These are phyloP conservation scores for Clostera curtula DNA, from an alignment of 2,888 invertebrate genomes.

Conservation along the genomic window DNA sequence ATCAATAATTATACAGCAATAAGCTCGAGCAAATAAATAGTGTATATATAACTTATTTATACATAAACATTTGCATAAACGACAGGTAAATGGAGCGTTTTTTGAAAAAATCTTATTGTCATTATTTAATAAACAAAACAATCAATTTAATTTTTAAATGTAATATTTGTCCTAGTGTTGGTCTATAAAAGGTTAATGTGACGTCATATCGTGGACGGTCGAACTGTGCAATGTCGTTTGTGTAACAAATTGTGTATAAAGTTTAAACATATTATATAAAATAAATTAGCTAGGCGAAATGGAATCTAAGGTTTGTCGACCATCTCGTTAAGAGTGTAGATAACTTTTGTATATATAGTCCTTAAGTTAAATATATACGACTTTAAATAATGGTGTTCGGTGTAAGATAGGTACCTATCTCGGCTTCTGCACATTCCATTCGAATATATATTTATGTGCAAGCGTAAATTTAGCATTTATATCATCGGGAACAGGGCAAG, in stretches of 20 bases:
- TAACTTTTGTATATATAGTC: slow-evolving; percentile 65
- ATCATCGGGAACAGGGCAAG: slow-evolving; percentile 32
- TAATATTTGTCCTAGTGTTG: slow-evolving; percentile 25
- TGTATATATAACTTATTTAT: too few species aligned
- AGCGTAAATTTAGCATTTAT: slow-evolving; percentile 64
- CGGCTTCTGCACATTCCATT: slow-evolving; percentile 64
- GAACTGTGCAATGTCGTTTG: slow-evolving; percentile 67
- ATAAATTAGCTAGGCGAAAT: slow-evolving; percentile 63
- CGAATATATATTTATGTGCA: slow-evolving; percentile 68
- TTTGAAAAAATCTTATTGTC: background rate
- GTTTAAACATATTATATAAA: slow-evolving; percentile 28
- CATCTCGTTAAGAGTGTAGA: slow-evolving; percentile 58
- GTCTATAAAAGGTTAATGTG: slow-evolving; percentile 36
- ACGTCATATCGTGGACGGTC: slow-evolving; percentile 58
- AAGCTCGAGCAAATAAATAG: too few species aligned
- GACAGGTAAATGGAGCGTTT: too few species aligned
- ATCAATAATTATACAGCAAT: too few species aligned
- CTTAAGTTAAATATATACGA: slow-evolving; percentile 48
- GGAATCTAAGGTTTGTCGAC: slow-evolving; percentile 65
- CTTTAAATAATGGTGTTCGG: slow-evolving; percentile 67
- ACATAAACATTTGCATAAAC: too few species aligned
- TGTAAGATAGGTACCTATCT: slow-evolving; percentile 71
- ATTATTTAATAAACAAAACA: slow-evolving; percentile 1
- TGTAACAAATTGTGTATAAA: slow-evolving; percentile 63
- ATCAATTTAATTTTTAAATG: slow-evolving; percentile 1